Conservation (phyloP, 2,888 invertebrate genomes). For the Papilio demoleus region DNA sequence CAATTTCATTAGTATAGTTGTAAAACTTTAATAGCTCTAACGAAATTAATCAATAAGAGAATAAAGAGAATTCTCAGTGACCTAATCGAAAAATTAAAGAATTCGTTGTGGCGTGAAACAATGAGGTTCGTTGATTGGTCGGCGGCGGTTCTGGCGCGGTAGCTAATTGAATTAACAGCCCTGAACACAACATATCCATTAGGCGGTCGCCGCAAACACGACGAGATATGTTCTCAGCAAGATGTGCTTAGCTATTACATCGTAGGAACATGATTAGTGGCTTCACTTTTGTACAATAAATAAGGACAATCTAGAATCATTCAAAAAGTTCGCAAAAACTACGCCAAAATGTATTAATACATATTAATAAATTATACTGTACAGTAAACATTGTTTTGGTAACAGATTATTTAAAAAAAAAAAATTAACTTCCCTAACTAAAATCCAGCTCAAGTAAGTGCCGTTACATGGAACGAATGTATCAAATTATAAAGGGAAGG, state of each 20-base stretch:
- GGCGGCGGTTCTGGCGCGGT: conserved; percentile 55
- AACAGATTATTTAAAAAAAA: too few relatives aligned
- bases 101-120: conserved; percentile 67
- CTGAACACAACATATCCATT: conserved; percentile 76
- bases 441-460: conserved; percentile 1
- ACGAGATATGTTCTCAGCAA: conserved; percentile 50
- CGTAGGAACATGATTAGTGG: conserved; percentile 27
- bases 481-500: conserved; percentile 22
- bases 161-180: conserved; percentile 78
- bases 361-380: too few relatives aligned
- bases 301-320: neutral
- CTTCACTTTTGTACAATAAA: neutral
- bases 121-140: conserved; percentile 68
- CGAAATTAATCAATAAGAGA: conserved; percentile 19
- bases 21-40: conserved; percentile 25
- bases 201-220: conserved; percentile 63
- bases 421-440: conserved; percentile 7
- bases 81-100: conserved; percentile 50
- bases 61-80: conserved; percentile 18
- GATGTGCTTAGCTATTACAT: conserved; percentile 30
- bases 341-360: neutral
- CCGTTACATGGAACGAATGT: conserved; percentile 10
- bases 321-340: neutral
- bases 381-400: too few relatives aligned
- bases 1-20: conserved; percentile 17